Evolutionary conservation across 2,888 invertebrate species (phyloP), one percentile per base, ranked within the genome.

Genomic region (Eilema caniola): DNA sequence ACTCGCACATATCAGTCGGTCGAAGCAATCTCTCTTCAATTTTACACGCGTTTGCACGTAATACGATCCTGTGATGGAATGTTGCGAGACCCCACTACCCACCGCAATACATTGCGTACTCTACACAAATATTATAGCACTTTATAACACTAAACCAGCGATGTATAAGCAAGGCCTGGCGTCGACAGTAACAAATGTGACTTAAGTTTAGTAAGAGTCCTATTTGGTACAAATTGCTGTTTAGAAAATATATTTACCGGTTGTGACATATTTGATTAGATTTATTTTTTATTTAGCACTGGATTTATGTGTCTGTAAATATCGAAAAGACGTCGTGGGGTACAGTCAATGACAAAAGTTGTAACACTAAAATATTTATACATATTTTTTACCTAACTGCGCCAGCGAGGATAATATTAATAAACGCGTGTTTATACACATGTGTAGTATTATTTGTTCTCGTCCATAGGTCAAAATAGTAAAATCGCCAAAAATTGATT

Each of bases 31-130:
- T 91, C 91, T 87, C 87, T 87, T 88, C 93, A 94, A 94, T 94
- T 94, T 94, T 90, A 93, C 93, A 93, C 93, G 91, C 90, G 90
- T 91, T 91, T 91, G 90, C 87, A 88, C 91, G 89, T 92, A 92
- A 94, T 85, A 80, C 88, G 88, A 92, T 92, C 89, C 83, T 76
- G 75, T 84, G 89, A 88, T 82, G 85, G 89, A 83, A 88, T 86
- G 71, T 77, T 79, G 79, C 75, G 74, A 77, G 68, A 77, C 69
- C 72, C 69, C 65, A 65, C 69, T 61, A 31, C 62, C 69, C 57
- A 70, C 67, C 53, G 66, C 71, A 72, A 66, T 81, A 80, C 81
- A 83, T 82, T 81, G 82, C 86, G 37, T 65, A 41, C 64, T 73
- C 66, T 66, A 14, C 24, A 47, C n/a, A 5, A 3, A 67, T 37